Base-by-base conservation (phyloP, 1,140 invertebrate species). In the Leptopilina boulardi region DNA sequence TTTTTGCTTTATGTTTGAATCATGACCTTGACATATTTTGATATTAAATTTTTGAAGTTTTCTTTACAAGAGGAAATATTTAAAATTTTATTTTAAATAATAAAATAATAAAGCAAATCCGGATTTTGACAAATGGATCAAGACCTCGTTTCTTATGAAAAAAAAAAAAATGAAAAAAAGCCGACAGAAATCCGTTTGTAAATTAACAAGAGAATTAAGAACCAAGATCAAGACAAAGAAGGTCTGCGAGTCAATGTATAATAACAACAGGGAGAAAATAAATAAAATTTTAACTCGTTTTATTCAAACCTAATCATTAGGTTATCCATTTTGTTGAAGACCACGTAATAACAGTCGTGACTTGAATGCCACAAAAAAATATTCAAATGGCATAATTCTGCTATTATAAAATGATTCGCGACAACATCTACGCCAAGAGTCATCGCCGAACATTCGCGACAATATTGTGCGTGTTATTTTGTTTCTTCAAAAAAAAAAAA, bases 261-360 rank as follows among this genome's bases (percentile, higher is more conserved):
- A n/a, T n/a, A 19, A 59, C 78, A 82, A 81, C 74, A 80, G 82
- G 79, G 73, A 78, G 79, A 78, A 54, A 51, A 18, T 38, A 38
- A 70, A 72, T 23, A 51, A 34, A 72, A 6, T 23, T 30, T 13
- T 30, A 30, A 66, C 59, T 66, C 59, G 26, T 26, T 66, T 66
- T 66, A 15, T 30, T n/a, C 59, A 66, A 38, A 66, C 59, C 71
- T 70, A 76, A 71, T 83, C 70, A 85, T 84, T 84, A 81, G 26
- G 77, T 59, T 82, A 75, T 70, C 70, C 71, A 30, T 59, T 56
- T 56, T 30, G 26, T 30, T 66, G 13, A 30, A 15, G 26, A 66
- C 26, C 19, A 44, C n/a, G 34, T 88, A 88, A 90, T 90, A 80
- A 75, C 82, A 89, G 87, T 91, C 89, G 90, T 90, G 89, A 91